Evolutionary conservation across 2,113 vertebrate species (phyloP).

Genomic region (Galeopterus variegatus): DNA sequence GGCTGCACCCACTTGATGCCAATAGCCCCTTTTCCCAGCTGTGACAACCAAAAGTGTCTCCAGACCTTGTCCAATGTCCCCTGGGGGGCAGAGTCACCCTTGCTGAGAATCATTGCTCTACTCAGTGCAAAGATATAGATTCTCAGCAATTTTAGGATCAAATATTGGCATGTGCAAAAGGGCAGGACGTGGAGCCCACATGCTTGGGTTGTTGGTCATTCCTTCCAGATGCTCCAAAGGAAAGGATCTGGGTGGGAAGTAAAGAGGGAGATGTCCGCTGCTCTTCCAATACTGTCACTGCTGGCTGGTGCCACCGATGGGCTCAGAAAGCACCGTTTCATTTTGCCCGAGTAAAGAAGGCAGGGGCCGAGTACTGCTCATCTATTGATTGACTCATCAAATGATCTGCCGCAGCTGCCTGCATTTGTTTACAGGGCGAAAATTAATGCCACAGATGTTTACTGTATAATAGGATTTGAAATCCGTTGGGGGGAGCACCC

Average conservation of each 20-base stretch:
- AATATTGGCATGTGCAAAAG: rapidly evolving
- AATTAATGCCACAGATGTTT: constrained; percentile 81
- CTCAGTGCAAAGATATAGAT: rapidly evolving
- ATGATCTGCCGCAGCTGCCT: constrained; percentile 41
- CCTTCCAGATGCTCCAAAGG: not conserved
- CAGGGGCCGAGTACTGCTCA: not conserved
- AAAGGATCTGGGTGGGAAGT: no score
- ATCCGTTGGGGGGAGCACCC: constrained; percentile 49
- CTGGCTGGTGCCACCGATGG: not conserved
- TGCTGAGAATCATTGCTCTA: not conserved
- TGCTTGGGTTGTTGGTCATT: rapidly evolving
- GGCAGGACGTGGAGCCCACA: rapidly evolving
- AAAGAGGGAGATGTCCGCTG: not conserved
- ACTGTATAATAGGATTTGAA: constrained; percentile 80
- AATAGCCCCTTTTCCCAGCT: not conserved
- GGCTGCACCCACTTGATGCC: not conserved
- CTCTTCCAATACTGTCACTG: not conserved
- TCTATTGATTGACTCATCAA: constrained; percentile 59
- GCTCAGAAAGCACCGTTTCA: rapidly evolving
- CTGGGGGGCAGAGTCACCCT: not conserved
- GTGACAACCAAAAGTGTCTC: not conserved
- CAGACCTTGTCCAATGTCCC: no score
- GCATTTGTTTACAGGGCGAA: constrained; percentile 79
- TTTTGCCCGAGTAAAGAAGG: not conserved
- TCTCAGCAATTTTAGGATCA: rapidly evolving